Percentiles rank a stretch among this genome's conserved stretches.
Conservation (phyloP, 2,797 vertebrate species). For the Pristis pectinata region DNA sequence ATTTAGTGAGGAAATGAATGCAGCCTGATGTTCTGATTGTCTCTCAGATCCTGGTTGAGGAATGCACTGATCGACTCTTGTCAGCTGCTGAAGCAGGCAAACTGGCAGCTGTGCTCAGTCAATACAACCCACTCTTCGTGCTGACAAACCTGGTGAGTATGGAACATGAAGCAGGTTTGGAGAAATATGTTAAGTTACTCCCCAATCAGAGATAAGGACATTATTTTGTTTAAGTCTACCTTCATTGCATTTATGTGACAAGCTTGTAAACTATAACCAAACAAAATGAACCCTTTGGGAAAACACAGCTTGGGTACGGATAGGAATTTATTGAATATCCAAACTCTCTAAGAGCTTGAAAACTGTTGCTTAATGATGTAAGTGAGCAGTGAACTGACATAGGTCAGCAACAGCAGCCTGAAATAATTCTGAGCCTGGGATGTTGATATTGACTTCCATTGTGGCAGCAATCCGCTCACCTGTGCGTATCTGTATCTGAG, state of each 20-base stretch:
- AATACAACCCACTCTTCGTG: slow-evolving; percentile 82
- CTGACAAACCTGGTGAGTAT: slow-evolving; percentile 74
- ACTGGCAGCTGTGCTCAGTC: slow-evolving; percentile 76
- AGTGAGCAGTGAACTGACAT: too few species aligned
- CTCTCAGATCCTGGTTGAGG: slow-evolving; percentile 63
- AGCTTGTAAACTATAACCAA: background rate
- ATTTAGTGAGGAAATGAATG: background rate
- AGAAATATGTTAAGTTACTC: background rate
- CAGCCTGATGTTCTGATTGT: slow-evolving; percentile 2
- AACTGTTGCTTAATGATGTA: background rate
- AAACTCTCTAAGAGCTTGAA: background rate
- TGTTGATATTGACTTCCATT: too few species aligned
- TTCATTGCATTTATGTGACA: background rate
- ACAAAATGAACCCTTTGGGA: background rate
- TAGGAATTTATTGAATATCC: background rate
- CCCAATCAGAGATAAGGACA: background rate
- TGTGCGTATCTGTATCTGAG: too few species aligned
- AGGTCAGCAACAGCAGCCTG: too few species aligned
- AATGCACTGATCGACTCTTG: slow-evolving; percentile 68
- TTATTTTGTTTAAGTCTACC: background rate
- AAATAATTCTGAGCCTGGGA: too few species aligned
- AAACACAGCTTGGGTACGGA: background rate
- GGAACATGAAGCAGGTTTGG: background rate
- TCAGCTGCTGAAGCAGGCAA: slow-evolving; percentile 81
- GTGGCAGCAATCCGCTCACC: too few species aligned